phyloP scores from a whole-genome alignment of 2,797 vertebrate genomes.

The Lutjanus argentimaculatus region DNA sequence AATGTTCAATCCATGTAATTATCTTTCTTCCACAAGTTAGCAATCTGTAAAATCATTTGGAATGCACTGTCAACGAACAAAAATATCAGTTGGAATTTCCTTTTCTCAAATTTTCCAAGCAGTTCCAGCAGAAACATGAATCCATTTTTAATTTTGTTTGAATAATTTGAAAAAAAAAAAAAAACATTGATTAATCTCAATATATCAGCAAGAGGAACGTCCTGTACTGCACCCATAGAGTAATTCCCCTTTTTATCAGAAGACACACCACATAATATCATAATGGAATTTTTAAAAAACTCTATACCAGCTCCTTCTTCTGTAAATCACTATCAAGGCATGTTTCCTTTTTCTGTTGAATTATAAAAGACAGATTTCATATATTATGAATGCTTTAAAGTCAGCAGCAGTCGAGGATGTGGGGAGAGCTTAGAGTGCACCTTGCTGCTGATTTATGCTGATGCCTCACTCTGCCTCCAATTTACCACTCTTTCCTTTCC shows the following conservation, averaged over 20 bases:
- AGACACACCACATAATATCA: conserved; percentile 23
- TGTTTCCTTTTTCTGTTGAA: conserved; percentile 78
- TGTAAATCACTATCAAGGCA: conserved; percentile 70
- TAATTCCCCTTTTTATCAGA: conserved; percentile 20
- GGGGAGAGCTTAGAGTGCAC: conserved; percentile 60
- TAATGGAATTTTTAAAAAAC: conserved; percentile 39
- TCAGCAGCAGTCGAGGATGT: conserved; percentile 71
- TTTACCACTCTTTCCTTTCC: conserved; percentile 40
- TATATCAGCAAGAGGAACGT: conserved; percentile 26
- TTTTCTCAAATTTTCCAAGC: conserved; percentile 27
- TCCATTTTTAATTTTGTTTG: conserved; percentile 37
- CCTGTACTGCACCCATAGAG: not conserved
- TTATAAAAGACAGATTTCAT: conserved; percentile 81
- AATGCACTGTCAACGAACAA: conserved; percentile 55
- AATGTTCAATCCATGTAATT: conserved; percentile 66
- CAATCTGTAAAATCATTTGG: conserved; percentile 59
- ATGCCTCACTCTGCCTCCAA: conserved; percentile 47
- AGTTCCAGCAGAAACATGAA: conserved; percentile 67
- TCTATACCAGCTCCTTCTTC: conserved; percentile 31
- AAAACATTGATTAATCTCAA: conserved; percentile 7
- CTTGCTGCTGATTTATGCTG: conserved; percentile 58
- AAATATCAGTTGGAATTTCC: not conserved
- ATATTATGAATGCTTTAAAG: conserved; percentile 79
- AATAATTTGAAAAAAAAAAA: conserved; percentile 8
- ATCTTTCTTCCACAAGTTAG: conserved; percentile 48